A percentile compares a stretch with the other conserved stretches of the same genome.
phyloP scores from a whole-genome alignment of 2,113 vertebrate genomes.

The Caranx melampygus region DNA sequence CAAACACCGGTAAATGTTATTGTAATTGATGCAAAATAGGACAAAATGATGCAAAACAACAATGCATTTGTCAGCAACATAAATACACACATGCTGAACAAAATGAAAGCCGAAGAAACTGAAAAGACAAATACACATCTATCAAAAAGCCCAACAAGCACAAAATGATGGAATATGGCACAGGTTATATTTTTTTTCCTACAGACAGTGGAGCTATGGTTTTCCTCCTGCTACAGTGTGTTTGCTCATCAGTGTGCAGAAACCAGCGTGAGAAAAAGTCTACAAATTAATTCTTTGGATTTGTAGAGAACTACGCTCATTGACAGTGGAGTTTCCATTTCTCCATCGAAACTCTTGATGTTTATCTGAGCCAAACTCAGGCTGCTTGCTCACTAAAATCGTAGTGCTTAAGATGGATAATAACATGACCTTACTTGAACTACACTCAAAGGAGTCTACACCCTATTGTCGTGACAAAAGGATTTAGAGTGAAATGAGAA shows the following conservation, averaged over 20 bases:
- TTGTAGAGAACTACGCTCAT: conserved; percentile 19
- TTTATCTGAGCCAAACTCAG: conserved; percentile 29
- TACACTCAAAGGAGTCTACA: conserved; percentile 26
- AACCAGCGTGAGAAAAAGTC: not conserved
- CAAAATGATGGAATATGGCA: conserved; percentile 6
- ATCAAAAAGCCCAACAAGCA: not conserved
- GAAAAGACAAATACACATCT: conserved; percentile 2
- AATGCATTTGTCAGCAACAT: not conserved
- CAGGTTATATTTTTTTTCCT: not conserved
- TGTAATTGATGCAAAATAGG: not conserved
- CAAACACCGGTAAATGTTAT: not conserved
- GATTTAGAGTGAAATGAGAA: conserved; percentile 65
- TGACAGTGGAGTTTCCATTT: conserved; percentile 30
- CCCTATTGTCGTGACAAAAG: conserved; percentile 43
- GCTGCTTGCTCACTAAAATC: conserved; percentile 41
- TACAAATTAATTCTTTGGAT: not conserved
- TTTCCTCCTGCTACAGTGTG: conserved; percentile 1
- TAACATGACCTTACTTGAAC: conserved; percentile 58
- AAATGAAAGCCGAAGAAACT: not conserved
- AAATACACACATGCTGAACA: conserved; percentile 6
- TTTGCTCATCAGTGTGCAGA: not conserved
- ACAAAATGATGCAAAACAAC: not conserved
- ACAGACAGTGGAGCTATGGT: not conserved
- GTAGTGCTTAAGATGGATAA: conserved; percentile 48
- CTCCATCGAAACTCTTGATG: conserved; percentile 26